A percentile compares a stretch with the other conserved stretches of the same genome.
Evolutionary conservation across 2,113 vertebrate species (phyloP).

Genomic region (Proterorhinus semilunaris): DNA sequence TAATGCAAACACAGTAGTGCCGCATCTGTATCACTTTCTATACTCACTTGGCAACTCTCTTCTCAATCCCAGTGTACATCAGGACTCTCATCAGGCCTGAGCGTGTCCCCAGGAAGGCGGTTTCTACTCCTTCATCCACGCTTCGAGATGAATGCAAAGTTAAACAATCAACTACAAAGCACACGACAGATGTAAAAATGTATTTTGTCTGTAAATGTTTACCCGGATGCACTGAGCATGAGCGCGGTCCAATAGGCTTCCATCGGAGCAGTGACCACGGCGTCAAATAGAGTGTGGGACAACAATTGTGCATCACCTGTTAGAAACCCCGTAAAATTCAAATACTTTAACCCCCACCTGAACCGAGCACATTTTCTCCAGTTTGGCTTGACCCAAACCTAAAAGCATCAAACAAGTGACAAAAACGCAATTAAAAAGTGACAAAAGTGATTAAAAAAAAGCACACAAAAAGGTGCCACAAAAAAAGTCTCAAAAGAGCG

Average conservation of each 20-base stretch:
- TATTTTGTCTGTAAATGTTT: constrained; percentile 29
- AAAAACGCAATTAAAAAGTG: no score
- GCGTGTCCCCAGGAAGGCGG: constrained; percentile 90
- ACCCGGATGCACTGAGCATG: constrained; percentile 86
- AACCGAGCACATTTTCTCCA: no score
- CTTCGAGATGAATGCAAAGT: constrained; percentile 43
- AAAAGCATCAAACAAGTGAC: no score
- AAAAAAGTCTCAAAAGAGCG: no score
- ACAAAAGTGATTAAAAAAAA: no score
- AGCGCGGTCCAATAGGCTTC: constrained; percentile 95
- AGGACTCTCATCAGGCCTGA: constrained; percentile 85
- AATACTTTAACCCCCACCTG: no score
- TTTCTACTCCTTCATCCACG: constrained; percentile 78
- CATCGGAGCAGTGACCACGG: constrained; percentile 93
- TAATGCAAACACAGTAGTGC: no score
- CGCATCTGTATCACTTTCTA: not conserved
- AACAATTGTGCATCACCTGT: constrained; percentile 87
- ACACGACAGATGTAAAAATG: not conserved
- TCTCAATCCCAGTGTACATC: constrained; percentile 85
- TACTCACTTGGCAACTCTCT: constrained; percentile 84
- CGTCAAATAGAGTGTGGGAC: constrained; percentile 88
- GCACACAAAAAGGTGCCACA: no score
- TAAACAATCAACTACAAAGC: not conserved
- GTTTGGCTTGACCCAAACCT: no score
- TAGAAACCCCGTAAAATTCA: not conserved